Percentiles rank a stretch among this genome's conserved stretches.
phyloP scores from a whole-genome alignment of 2,888 invertebrate genomes.

The Artemia sinica region DNA sequence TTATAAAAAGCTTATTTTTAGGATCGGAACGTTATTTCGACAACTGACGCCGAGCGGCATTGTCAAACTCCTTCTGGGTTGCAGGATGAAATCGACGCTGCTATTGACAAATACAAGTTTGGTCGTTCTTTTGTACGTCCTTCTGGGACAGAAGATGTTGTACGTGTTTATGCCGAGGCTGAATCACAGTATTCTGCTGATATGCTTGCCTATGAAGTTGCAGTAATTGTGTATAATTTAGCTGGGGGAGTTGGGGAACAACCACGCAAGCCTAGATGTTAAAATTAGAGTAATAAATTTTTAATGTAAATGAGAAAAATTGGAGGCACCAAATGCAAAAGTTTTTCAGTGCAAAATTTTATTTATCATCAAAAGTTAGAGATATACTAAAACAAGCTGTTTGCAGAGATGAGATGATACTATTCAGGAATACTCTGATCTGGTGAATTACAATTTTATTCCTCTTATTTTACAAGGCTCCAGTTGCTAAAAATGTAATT shows the following conservation, averaged over 20 bases:
- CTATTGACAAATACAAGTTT: constrained; percentile 47
- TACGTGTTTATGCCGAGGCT: constrained; percentile 90
- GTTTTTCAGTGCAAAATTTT: no score
- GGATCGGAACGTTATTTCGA: constrained; percentile 67
- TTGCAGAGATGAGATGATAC: no score
- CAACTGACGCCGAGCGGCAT: constrained; percentile 67
- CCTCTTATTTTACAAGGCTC: no score
- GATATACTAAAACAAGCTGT: no score
- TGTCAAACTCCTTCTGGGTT: constrained; percentile 64
- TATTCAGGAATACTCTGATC: no score
- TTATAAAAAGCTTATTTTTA: constrained; percentile 28
- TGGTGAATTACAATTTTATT: no score
- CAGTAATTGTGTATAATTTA: constrained; percentile 51
- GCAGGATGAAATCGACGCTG: constrained; percentile 56
- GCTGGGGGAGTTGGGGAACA: constrained; percentile 60
- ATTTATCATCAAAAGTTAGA: no score
- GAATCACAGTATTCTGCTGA: constrained; percentile 51
- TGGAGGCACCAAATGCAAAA: no score
- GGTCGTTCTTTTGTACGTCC: constrained; percentile 78
- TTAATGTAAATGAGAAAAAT: no score
- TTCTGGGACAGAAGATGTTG: constrained; percentile 92
- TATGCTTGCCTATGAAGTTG: constrained; percentile 54
- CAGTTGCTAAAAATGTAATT: no score
- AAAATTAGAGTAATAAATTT: neutral
- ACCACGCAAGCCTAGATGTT: constrained; percentile 33